Evolutionary conservation across 2,888 invertebrate species (phyloP).

Genomic region (Plusia festucae): DNA sequence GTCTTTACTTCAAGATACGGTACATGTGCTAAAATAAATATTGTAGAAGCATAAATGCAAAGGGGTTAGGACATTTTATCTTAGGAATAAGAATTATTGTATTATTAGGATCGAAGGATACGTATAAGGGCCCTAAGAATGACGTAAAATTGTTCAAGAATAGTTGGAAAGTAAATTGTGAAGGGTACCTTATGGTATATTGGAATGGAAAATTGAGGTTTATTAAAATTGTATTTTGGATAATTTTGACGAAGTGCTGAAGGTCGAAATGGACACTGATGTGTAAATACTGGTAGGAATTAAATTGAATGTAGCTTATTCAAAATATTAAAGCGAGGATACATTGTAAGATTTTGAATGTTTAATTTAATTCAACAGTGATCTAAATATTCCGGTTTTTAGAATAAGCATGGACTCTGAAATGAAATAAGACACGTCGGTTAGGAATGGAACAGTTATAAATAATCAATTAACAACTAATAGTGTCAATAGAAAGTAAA

Average conservation of each 20-base stretch:
- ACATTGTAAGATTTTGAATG: background rate
- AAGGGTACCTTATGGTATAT: background rate
- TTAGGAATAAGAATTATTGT: background rate
- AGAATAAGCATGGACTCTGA: slow-evolving; percentile 42
- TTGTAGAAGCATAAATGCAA: slow-evolving; percentile 7
- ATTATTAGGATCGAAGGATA: background rate
- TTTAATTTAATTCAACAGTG: background rate
- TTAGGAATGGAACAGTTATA: background rate
- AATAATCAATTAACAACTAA: background rate
- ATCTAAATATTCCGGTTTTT: slow-evolving; percentile 44
- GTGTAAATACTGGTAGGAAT: slow-evolving; percentile 1
- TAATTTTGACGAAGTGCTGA: background rate
- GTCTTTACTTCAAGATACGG: slow-evolving; percentile 4
- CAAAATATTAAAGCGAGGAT: background rate
- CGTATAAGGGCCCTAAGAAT: background rate
- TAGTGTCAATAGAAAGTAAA: background rate
- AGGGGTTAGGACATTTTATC: background rate
- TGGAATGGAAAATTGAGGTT: background rate
- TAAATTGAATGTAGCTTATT: background rate
- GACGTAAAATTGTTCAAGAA: background rate
- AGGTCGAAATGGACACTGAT: background rate
- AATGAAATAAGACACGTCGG: slow-evolving; percentile 31
- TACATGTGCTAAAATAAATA: slow-evolving; percentile 6
- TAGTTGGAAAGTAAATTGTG: background rate
- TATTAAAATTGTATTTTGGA: slow-evolving; percentile 1